phyloP scores from a whole-genome alignment of 2,113 vertebrate species.

The Scalopus aquaticus region DNA sequence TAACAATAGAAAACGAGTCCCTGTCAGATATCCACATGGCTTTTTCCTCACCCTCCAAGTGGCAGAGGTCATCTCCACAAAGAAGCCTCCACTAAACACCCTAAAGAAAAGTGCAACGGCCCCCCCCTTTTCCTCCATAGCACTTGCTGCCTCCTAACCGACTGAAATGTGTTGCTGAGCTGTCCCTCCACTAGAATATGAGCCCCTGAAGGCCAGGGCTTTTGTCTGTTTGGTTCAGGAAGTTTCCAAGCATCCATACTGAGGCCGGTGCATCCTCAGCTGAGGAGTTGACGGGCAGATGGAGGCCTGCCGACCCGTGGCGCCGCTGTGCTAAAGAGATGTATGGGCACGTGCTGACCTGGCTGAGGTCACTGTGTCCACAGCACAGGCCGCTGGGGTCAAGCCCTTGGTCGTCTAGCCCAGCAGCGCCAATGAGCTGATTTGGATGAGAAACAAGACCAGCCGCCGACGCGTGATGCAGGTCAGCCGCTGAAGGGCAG shows the following conservation, averaged over 20 bases:
- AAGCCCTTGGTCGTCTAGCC: neutral
- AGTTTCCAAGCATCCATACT: neutral
- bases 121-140: neutral
- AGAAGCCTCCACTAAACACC: neutral
- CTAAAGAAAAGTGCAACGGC: neutral
- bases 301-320: neutral
- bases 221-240: neutral
- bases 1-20: neutral
- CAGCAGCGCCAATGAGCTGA: slow-evolving; percentile 37
- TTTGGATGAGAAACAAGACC: neutral
- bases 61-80: neutral
- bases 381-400: neutral
- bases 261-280: neutral
- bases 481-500: neutral
- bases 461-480: neutral
- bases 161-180: neutral
- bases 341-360: neutral
- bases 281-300: neutral
- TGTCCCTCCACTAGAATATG: neutral
- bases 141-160: neutral
- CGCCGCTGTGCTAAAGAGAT: neutral
- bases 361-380: neutral
- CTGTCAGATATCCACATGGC: neutral
- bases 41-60: neutral
- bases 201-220: neutral